Base-by-base conservation (phyloP, 2,888 invertebrate species). In the Cryptus viduatorius region DNA sequence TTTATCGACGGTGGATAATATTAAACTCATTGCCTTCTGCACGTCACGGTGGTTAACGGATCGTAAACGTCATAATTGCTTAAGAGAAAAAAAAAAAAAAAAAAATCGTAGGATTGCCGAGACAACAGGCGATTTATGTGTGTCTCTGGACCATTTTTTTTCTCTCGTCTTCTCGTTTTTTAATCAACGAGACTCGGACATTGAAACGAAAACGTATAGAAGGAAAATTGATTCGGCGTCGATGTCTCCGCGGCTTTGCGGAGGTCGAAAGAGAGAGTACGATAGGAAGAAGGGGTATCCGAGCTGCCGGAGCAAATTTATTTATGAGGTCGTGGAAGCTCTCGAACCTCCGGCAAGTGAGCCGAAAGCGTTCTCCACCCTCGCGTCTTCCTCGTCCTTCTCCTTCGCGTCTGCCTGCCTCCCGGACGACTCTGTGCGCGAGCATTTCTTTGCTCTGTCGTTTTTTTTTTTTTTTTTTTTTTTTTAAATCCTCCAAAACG, bases 261-360 rank as follows among this genome's bases (percentile, higher is more conserved):
- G 71, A 50, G 71, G 19, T 14, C 19, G 50, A 61, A 19, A 19
- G 59, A 61, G 59, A 61, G 44, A 46, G 50, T 19, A 48, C n/a
- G 46, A 71, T 10, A 24, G 56, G 76, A 5, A 37, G 19, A 72
- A 48, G 76, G 53, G 72, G 76, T 48, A 61, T 59, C 44, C 56
- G 68, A 75, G 69, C 44, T 59, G 29, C 48, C 68, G 50, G 67
- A 71, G 79, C 79, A 82, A 84, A 84, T 84, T 84, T 84, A 84
- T 84, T 82, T 82, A 84, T 84, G 82, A 84, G 84, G 82, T 84
- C 84, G 84, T 59, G 79, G 75, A 75, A 78, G 64, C 71, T 79
- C 72, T 69, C 79, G 65, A 77, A 80, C 69, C 78, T 78, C 56
- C 73, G 78, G 79, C 84, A 71, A 84, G 84, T 82, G 82, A 59